phyloP scores from a whole-genome alignment of 1,140 invertebrate genomes.

The Meteorus sp. region DNA sequence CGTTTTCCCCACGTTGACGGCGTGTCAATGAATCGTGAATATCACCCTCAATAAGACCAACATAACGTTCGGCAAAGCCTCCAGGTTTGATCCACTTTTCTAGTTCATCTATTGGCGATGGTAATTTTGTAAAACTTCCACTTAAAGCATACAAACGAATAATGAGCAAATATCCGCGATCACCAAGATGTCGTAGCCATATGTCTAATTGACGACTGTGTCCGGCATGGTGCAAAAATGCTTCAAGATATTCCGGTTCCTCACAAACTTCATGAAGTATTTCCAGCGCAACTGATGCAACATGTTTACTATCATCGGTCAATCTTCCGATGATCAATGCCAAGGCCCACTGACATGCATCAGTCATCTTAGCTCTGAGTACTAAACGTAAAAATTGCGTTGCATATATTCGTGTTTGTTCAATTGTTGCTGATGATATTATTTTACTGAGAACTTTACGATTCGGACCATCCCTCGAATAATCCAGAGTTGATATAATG shows the following conservation, averaged over 20 bases:
- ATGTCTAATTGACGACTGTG: slow-evolving; percentile 40
- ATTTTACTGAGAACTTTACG: slow-evolving; percentile 60
- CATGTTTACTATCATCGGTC: slow-evolving; percentile 74
- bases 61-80: slow-evolving; percentile 69
- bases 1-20: slow-evolving; percentile 79
- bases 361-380: slow-evolving; percentile 68
- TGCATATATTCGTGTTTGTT: slow-evolving; percentile 83
- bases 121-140: slow-evolving; percentile 64
- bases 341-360: slow-evolving; percentile 73
- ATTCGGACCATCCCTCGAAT: slow-evolving; percentile 66
- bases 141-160: slow-evolving; percentile 79
- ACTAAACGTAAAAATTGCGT: slow-evolving; percentile 88
- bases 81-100: slow-evolving; percentile 53
- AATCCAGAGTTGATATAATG: slow-evolving; percentile 87
- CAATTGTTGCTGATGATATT: slow-evolving; percentile 69
- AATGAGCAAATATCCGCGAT: slow-evolving; percentile 80
- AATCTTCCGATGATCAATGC: slow-evolving; percentile 80
- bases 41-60: slow-evolving; percentile 83
- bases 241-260: slow-evolving; percentile 80
- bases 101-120: slow-evolving; percentile 49
- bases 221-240: slow-evolving; percentile 59
- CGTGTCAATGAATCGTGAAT: slow-evolving; percentile 85
- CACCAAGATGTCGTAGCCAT: slow-evolving; percentile 73
- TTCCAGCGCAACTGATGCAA: slow-evolving; percentile 77
- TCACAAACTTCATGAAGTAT: slow-evolving; percentile 92